Evolutionary conservation across 2,888 invertebrate genomes (phyloP), one percentile per base, ranked within the genome.

Genomic region (Ectobius pallidus): DNA sequence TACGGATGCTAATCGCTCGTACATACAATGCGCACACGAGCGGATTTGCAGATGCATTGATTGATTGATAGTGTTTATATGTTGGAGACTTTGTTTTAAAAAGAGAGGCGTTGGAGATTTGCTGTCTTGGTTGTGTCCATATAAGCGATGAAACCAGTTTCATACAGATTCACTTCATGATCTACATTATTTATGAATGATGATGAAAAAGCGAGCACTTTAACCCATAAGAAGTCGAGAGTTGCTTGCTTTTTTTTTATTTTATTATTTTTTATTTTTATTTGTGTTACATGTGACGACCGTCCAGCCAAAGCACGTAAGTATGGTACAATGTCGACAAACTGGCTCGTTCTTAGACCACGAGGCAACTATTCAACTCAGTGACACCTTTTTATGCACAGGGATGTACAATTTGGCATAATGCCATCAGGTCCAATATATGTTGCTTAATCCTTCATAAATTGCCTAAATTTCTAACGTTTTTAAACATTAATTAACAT

Each of bases 41-140:
- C 58, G 27, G 30, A 58, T n/a, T 2, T n/a, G n/a, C 32, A 9
- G 30, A 2, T 25, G 39, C 42, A 22, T 25, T 6, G 25, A 9
- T 42, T 73, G 72, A 73, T 73, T 73, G 72, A 73, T 69, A 68
- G 34, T 62, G 49, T 65, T 71, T 44, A 32, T 32, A 65, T 61
- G 58, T 30, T 27, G 49, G 69, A 34, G 55, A 52, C 52, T 69
- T 69, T 52, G 69, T 52, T 69, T 55, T 52, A 55, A 55, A 65
- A 55, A 58, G 70, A 52, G 42, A 73, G 73, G 73, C 73, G 73
- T 73, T 46, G 49, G 63, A 63, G 49, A 49, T 52, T 55, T 30
- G 55, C 61, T 70, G 70, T 70, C 73, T 52, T 70, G n/a, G 70
- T 73, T 27, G 22, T 61, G 14, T 34, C 72, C 72, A 49, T 73